Evolutionary conservation across 1,140 invertebrate genomes (phyloP), one percentile per base, ranked within the genome.

Genomic region (Sitophilus oryzae): DNA sequence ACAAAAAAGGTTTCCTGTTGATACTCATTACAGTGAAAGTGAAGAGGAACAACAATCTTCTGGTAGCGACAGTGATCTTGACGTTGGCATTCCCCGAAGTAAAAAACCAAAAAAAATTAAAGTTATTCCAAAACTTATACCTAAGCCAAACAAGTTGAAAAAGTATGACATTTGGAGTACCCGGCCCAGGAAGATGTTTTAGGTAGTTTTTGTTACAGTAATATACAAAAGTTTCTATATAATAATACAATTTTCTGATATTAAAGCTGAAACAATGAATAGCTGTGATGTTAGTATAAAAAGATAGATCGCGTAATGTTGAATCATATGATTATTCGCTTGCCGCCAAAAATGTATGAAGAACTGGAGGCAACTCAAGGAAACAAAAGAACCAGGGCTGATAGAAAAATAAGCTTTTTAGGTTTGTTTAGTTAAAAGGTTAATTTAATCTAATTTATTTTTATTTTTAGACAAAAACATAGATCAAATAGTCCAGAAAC

Each of bases 161-260:
- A 82, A 81, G 61, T 82, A 81, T 59, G 80, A 82, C 61, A 76
- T 82, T 51, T 83, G 81, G 81, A 76, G 78, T 49, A 75, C 72
- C 1, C 76, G 79, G 65, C 80, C 2, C 79, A 82, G 64, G 81
- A 83, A 60, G 80, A 83, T 54, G 74, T 78, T 5, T 40, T 57
- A 35, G 55, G 55, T 57, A 38, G 23, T 8, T 34, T 25, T 46
- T 2, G 10, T 6, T 44, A 15, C 9, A 30, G 44, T 30, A 21
- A 15, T 8, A 22, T 44, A 20, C 18, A n/a, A 44, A 19, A 9
- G 16, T 19, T 14, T 9, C 21, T 34, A 47, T 1, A 36, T 3
- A 6, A 11, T 48, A 35, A 36, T 37, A 10, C 15, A 37, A 14
- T n/a, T 11, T 5, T 21, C n/a, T 2, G 19, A 11, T 8, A 2